Conservation (phyloP, 2,113 vertebrate genomes). For the Oryzias melastigma region DNA sequence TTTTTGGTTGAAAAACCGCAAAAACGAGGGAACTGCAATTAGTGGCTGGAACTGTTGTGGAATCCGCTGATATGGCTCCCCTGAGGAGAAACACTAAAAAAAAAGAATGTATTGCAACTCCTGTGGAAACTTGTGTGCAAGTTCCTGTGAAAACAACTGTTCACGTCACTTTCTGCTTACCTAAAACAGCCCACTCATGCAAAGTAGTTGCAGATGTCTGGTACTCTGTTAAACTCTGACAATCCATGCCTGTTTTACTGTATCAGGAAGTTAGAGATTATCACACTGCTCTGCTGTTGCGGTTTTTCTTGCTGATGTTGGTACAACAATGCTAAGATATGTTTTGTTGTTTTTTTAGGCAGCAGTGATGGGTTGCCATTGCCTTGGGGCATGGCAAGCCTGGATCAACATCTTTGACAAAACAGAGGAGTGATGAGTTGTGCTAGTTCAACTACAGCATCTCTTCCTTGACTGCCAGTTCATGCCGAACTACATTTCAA, state of each 20-base stretch:
- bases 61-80: constrained; percentile 29
- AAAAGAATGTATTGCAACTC: constrained; percentile 34
- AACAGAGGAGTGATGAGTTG: constrained; percentile 18
- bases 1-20: constrained; percentile 22
- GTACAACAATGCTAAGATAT: constrained; percentile 5
- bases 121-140: background rate
- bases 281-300: background rate
- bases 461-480: background rate
- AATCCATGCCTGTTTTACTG: constrained; percentile 9
- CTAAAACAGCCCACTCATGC: constrained; percentile 12
- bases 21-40: constrained; percentile 47
- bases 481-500: background rate
- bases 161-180: constrained; percentile 5
- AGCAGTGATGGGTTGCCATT: constrained; percentile 35
- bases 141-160: constrained; percentile 16
- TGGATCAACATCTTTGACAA: constrained; percentile 25
- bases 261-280: background rate
- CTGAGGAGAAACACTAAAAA: constrained; percentile 27
- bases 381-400: constrained; percentile 20
- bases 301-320: background rate
- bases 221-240: constrained; percentile 8
- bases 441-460: constrained; percentile 4
- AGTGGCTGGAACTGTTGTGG: constrained; percentile 15
- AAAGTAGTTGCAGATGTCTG: background rate
- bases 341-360: constrained; percentile 6